Conservation (phyloP, 2,797 vertebrate species). For the Rhinichthys osculus region DNA sequence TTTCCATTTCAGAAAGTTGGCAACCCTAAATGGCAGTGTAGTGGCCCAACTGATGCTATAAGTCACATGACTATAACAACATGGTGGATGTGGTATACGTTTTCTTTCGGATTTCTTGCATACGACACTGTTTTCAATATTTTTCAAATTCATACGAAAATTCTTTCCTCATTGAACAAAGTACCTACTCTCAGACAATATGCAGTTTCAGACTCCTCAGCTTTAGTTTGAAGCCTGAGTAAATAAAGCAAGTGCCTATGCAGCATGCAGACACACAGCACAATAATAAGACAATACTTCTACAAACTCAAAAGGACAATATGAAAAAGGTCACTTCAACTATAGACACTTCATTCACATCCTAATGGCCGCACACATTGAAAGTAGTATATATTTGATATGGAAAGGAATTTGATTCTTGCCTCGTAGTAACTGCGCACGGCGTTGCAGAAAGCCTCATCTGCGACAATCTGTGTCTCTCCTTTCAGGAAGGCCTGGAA, state of each 20-base stretch:
- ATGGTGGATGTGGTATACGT: not conserved
- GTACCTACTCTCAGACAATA: not conserved
- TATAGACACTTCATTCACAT: not conserved
- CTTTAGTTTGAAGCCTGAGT: not conserved
- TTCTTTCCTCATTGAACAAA: not conserved
- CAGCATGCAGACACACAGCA: not conserved
- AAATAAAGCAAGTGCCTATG: not conserved
- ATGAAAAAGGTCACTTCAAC: not conserved
- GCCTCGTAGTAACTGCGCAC: conserved; percentile 94
- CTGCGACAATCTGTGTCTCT: conserved; percentile 92
- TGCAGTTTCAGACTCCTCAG: not conserved
- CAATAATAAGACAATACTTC: not conserved
- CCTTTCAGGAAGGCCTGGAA: conserved; percentile 94
- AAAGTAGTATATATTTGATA: not conserved
- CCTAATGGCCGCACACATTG: not conserved
- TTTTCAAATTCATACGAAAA: too few species aligned
- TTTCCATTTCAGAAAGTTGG: too few species aligned
- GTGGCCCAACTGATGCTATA: not conserved
- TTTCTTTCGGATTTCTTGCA: not conserved
- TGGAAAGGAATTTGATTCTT: conserved; percentile 60
- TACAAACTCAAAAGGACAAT: not conserved
- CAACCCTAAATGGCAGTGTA: not conserved
- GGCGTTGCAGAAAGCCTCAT: conserved; percentile 97
- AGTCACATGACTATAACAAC: not conserved
- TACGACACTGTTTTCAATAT: not conserved